Base-by-base conservation (phyloP, 2,888 invertebrate genomes). In the Volucella inflata region DNA sequence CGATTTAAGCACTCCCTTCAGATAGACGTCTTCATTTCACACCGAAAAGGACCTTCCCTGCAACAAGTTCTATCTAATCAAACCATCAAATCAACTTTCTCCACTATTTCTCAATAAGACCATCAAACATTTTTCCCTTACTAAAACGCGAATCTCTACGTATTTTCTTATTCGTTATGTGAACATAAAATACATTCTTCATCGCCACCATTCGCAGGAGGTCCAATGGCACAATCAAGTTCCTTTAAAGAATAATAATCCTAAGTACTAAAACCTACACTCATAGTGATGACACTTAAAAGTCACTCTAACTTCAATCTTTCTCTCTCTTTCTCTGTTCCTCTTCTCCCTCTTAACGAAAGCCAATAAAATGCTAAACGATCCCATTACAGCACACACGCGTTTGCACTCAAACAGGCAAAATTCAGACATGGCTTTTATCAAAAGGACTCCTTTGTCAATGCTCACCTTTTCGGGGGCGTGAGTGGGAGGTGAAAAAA, bases 181-280 rank as follows among this genome's bases (percentile, higher is more conserved):
- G 51, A 51, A 71, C 71, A 50, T 71, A 68, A 83, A 67, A 60
- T 30, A 21, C 44, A 68, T 65, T 75, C 60, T 80, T 53, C 57
- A 38, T 50, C 59, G 11, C 67, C 44, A 21, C 51, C 76, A 8
- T 71, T 50, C 30, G 6, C 30, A 6, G 6, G 6, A 30, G 48
- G 59, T 46, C 14, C 42, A 48, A 71, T 75, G 75, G 75, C 80
- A 80, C 65, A 80, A 65, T 71, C 71, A 71, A 71, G 78, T 60
- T 16, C 53, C 46, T 62, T 68, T 77, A 60, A 70, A 50, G 75
- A 80, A 80, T 84, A 84, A 80, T 76, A 80, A 80, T 80, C 70
- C 59, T 55, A 59, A 80, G 84, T 70, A 84, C 80, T 84, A 75
- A 84, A 84, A 80, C 60, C 65, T 75, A 70, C 80, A 75, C 71